phyloP scores from a whole-genome alignment of 2,888 invertebrate species.

The Drosophila kuntzei region DNA sequence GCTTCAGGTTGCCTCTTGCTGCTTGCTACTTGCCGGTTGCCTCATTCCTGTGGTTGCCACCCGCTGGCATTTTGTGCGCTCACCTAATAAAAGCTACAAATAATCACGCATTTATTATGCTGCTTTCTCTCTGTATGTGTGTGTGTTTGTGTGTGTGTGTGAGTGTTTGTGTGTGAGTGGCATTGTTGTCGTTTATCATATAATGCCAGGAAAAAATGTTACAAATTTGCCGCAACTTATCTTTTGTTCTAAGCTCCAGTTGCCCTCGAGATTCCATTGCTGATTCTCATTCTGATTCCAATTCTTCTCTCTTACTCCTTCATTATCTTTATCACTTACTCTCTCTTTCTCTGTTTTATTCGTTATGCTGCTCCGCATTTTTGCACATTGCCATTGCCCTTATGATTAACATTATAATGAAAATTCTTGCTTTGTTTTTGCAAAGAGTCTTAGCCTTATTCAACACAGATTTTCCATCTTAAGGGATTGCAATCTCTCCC shows the following conservation, averaged over 20 bases:
- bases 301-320: not conserved
- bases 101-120: slow-evolving; percentile 80
- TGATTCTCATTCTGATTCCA: slow-evolving; percentile 35
- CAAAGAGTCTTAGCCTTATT: slow-evolving; percentile 23
- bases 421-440: slow-evolving; percentile 24
- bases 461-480: slow-evolving; percentile 34
- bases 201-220: slow-evolving; percentile 35
- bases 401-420: slow-evolving; percentile 30
- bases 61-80: slow-evolving; percentile 56
- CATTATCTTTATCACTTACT: not conserved
- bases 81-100: slow-evolving; percentile 74
- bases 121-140: slow-evolving; percentile 27
- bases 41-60: slow-evolving; percentile 43
- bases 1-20: slow-evolving; percentile 9
- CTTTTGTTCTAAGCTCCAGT: slow-evolving; percentile 56
- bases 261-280: slow-evolving; percentile 30
- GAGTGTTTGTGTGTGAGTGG: slow-evolving; percentile 11
- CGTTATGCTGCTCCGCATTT: slow-evolving; percentile 10
- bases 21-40: slow-evolving; percentile 12
- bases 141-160: not conserved
- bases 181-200: slow-evolving; percentile 54
- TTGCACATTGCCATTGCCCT: slow-evolving; percentile 15
- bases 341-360: not conserved
- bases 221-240: slow-evolving; percentile 58
- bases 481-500: slow-evolving; percentile 18